A percentile compares a stretch with the other conserved stretches of the same genome.
Evolutionary conservation across 2,797 vertebrate genomes (phyloP).

Genomic region (Chelon auratus): DNA sequence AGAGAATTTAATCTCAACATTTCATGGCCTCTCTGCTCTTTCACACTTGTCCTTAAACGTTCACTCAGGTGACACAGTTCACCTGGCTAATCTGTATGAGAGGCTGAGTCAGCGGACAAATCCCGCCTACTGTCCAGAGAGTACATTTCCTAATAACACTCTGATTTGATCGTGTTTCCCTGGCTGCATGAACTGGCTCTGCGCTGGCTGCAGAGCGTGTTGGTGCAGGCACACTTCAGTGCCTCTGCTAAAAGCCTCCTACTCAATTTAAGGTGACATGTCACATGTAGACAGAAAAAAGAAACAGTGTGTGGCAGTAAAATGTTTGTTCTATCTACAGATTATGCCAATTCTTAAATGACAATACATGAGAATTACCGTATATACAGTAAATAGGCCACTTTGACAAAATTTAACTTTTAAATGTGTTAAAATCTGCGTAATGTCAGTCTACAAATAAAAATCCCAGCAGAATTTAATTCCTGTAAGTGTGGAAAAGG

Average conservation of each 20-base stretch:
- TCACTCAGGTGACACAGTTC: constrained; percentile 46
- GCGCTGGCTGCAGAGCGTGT: constrained; percentile 25
- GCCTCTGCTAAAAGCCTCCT: constrained; percentile 40
- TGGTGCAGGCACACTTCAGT: constrained; percentile 31
- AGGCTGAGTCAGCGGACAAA: constrained; percentile 69
- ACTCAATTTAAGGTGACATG: constrained; percentile 7
- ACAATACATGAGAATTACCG: neutral
- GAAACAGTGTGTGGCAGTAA: neutral
- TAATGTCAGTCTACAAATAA: neutral
- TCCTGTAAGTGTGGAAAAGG: neutral
- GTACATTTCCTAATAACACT: constrained; percentile 52
- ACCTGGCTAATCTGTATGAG: constrained; percentile 60
- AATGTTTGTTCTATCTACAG: neutral
- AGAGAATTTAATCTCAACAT: constrained; percentile 31
- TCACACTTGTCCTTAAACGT: constrained; percentile 60
- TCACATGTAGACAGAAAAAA: constrained; percentile 2
- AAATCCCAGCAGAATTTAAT: neutral
- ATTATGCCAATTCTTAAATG: too few species aligned
- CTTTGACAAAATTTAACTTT: neutral
- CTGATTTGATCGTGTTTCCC: constrained; percentile 47
- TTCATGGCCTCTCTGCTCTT: constrained; percentile 23
- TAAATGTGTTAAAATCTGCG: neutral
- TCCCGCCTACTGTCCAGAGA: constrained; percentile 40
- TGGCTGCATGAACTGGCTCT: constrained; percentile 24
- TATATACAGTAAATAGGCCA: neutral